Evolutionary conservation across 30 jellyfish, hydroid and myxozoan genomes (phyloP), one percentile per base, ranked within the genome.

Genomic region (Morbakka virulenta): DNA sequence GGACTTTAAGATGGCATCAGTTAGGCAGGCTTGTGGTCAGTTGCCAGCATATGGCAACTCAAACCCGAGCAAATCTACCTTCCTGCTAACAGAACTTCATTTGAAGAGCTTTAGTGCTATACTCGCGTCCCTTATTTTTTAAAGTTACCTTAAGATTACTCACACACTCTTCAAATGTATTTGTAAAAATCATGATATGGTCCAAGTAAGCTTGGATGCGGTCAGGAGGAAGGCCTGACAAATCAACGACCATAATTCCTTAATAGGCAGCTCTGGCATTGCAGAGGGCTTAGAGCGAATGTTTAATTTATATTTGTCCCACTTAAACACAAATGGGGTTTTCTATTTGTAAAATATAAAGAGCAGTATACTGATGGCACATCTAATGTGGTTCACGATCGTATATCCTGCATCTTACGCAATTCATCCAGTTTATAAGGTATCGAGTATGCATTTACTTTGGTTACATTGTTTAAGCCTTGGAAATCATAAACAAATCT

Each of bases 281-380:
- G 32, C 82, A 70, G 28, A 33, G 36, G 0, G 27, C 77, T n/a
- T 35, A 70, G 1, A 48, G 72, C 0, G 77, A n/a, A n/a, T n/a
- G n/a, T n/a, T n/a, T n/a, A n/a, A n/a, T n/a, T n/a, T n/a, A n/a
- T n/a, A 68, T 68, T 68, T 68, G 75, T 66, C 76, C 30, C 27
- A 2, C 22, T 65, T 65, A 21, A 68, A 47, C 3, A 27, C 13
- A 68, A 68, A 68, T 0, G 80, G 67, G 27, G 80, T 30, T 32
- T 68, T 68, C 66, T 68, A 65, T 34, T 68, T 35, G 80, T 66
- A 14, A 68, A 36, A 0, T 65, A 30, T 28, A 68, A 29, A 28
- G 74, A 68, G 68, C 80, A 68, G 28, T 68, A 68, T 12, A 27
- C 80, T 0, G 80, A 68, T 21, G 80, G 68, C 17, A 67, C 80